Base-by-base conservation (phyloP, 2,113 vertebrate species). In the Pogona vitticeps region DNA sequence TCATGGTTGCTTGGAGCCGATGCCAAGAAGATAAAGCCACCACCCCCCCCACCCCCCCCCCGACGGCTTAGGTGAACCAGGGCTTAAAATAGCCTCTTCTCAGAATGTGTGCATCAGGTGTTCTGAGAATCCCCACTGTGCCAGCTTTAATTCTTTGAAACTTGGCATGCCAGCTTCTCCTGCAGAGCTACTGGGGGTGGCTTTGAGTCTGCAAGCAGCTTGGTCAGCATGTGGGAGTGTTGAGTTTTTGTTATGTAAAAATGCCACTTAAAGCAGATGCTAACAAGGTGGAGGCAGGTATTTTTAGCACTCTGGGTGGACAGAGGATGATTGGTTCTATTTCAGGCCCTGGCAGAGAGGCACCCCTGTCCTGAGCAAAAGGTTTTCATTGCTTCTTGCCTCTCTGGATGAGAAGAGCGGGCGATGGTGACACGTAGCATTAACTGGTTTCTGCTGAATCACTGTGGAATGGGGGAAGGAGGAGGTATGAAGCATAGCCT, bases 121-220 rank as follows among this genome's bases (percentile, higher is more conserved):
- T 61, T 65, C 56, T 85, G 79, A 63, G 33, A 80, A 89, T 40
- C 2, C 84, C 83, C 89, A 46, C 12, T 67, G 46, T 84, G 83
- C 4, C 38, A 87, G 71, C 52, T n/a, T 81, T 86, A 87, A 88
- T 36, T 28, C 18, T 88, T 83, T 86, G 42, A 87, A 83, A 82
- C 2, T 0, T 0, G 65, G 3, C 23, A 2, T 13, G 14, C n/a
- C 18, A 26, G 67, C 89, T 91, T 88, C 76, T 15, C 52, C 36
- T 56, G 42, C n/a, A 36, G 67, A 70, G 33, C 73, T 84, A 40
- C 5, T 23, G 40, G 14, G 73, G 28, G 83, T 13, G 79, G 33
- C 71, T 68, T 1, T 0, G 38, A 52, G 58, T 81, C 2, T 1
- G 85, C 52, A 83, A 77, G 40, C 18, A 83, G 26, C 46, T 52